Base-by-base conservation (phyloP, 2,888 invertebrate genomes). In the Rotaria macrura region DNA sequence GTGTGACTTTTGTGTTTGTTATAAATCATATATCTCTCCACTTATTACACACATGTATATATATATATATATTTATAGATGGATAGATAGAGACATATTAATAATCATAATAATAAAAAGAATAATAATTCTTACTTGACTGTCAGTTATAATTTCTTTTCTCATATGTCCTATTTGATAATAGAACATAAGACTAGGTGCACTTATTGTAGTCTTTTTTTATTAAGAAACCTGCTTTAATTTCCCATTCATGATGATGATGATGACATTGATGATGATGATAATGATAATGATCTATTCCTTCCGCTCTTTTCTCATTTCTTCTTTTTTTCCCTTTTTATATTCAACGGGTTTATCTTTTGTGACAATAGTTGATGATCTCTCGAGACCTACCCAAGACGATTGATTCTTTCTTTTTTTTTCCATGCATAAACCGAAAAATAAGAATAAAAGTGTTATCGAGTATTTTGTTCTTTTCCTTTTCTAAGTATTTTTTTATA, bases 261-360 rank as follows among this genome's bases (percentile, higher is more conserved):
- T 65, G 34, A 34, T 6, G 34, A 34, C 34, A 34, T 5, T 52
- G 52, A 23, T 52, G 23, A 52, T 54, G 25, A 65, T 65, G 65
- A 65, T 34, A 34, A 65, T 65, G 65, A 65, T 65, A 65, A 65
- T 65, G 65, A 65, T 65, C 65, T 65, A 65, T 65, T 65, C 65
- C 65, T 65, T 65, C 65, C 65, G 65, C 34, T 52, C 52, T 34
- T 65, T 65, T 34, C n/a, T 55, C 17, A n/a, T 57, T 57, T 57
- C 57, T 57, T 65, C 2, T 65, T 65, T 65, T 29, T 57, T n/a
- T 57, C 14, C 14, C 34, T 65, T 65, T 65, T 65, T 65, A 65
- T 65, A 65, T 65, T 65, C 65, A 34, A 65, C 65, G 34, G 29
- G 17, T 65, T 65, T 65, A 65, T 65, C 65, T 34, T 65, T 34